Percentiles rank a stretch among this genome's conserved stretches.
These are phyloP conservation scores for Hapalemur alaotrensis DNA, from an alignment of 2,797 vertebrate species.

Conservation along the genomic window DNA sequence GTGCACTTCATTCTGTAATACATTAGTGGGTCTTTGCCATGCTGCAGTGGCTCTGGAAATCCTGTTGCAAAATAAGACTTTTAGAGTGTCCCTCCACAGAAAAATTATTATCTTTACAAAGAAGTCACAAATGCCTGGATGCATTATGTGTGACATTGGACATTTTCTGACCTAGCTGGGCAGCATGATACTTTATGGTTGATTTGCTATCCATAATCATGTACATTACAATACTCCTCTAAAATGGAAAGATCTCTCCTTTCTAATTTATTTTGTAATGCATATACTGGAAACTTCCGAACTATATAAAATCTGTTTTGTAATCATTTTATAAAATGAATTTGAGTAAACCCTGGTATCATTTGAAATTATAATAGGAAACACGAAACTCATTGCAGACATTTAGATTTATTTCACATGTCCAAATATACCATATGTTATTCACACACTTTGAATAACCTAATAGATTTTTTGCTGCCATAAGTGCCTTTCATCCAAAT, in stretches of 20 bases:
- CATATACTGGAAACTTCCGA: not conserved
- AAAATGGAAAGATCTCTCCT: not conserved
- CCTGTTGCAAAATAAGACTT: not conserved
- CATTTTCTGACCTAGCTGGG: not conserved
- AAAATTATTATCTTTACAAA: not conserved
- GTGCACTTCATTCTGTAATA: too few species aligned
- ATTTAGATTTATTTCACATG: conserved; percentile 18
- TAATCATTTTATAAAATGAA: not conserved
- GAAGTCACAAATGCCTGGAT: not conserved
- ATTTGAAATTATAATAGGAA: not conserved
- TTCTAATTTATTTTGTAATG: not conserved
- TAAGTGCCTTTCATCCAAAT: not conserved
- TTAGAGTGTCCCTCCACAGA: not conserved
- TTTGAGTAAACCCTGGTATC: not conserved
- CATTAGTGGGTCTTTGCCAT: not conserved
- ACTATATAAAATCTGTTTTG: not conserved
- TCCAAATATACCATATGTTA: not conserved
- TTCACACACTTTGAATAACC: not conserved
- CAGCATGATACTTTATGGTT: not conserved
- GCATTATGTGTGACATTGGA: not conserved
- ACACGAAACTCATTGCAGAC: not conserved
- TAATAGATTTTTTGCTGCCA: not conserved
- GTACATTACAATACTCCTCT: not conserved
- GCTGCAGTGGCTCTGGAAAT: not conserved
- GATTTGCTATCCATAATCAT: not conserved